A percentile compares a stretch with the other conserved stretches of the same genome.
Evolutionary conservation across 37 sponge, comb jelly and placozoan genomes (phyloP).

Genomic region (Mnemiopsis leidyi): DNA sequence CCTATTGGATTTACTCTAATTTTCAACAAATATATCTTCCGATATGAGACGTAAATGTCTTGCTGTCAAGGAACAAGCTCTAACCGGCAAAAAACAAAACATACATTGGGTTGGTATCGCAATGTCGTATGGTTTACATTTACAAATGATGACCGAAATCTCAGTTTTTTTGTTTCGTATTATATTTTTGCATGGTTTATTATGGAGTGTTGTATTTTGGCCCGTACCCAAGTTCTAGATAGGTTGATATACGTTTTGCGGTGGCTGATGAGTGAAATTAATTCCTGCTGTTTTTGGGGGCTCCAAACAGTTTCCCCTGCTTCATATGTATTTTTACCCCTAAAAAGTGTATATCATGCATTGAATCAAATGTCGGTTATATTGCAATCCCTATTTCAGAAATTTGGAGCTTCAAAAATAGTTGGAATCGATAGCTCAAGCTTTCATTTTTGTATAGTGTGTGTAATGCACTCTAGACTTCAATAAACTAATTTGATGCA

Average conservation of each 20-base stretch:
- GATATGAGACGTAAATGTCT: not conserved
- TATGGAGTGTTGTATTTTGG: constrained; percentile 17
- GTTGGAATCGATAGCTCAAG: not conserved
- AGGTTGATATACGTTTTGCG: constrained; percentile 42
- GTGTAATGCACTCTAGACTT: constrained; percentile 63
- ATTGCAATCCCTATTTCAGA: not conserved
- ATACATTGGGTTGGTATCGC: constrained; percentile 39
- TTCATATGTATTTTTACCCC: too few relatives aligned
- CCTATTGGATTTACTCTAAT: not conserved
- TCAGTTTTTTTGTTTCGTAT: constrained; percentile 56
- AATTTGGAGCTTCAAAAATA: not conserved
- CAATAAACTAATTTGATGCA: constrained; percentile 66
- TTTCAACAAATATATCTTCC: not conserved
- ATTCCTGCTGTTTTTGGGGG: not conserved
- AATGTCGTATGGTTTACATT: not conserved
- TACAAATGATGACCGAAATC: constrained; percentile 19
- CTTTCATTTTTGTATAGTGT: constrained; percentile 53
- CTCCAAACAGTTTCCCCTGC: not conserved
- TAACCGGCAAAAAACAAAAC: not conserved
- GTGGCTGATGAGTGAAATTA: constrained; percentile 36
- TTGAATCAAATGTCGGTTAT: too few relatives aligned
- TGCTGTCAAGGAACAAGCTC: not conserved
- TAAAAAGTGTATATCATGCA: too few relatives aligned
- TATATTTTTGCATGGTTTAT: constrained; percentile 23
- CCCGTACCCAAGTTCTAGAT: constrained; percentile 51